Percentiles rank a stretch among this genome's conserved stretches.
Conservation (phyloP, 1,140 invertebrate species). For the Hydropsyche tenuis region DNA sequence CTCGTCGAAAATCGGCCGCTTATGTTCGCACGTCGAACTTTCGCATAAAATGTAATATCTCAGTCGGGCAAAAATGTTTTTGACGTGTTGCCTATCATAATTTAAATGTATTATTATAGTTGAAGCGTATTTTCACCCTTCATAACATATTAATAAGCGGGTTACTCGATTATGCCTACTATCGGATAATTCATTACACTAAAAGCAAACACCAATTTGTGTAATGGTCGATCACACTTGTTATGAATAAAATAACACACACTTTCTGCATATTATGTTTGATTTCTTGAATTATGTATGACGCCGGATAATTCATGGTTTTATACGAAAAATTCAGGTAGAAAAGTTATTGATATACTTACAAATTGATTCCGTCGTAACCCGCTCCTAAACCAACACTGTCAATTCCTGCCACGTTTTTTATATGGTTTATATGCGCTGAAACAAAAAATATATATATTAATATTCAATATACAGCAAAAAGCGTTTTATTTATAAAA, state of each 20-base stretch:
- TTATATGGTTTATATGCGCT: slow-evolving; percentile 95
- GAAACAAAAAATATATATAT: slow-evolving; percentile 46
- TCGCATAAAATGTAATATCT: too few relatives aligned
- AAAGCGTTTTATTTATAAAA: too few relatives aligned
- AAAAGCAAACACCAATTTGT: slow-evolving; percentile 21
- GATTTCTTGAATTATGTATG: neutral
- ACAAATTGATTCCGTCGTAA: slow-evolving; percentile 91
- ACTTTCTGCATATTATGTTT: neutral
- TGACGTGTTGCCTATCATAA: too few relatives aligned
- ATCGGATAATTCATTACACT: slow-evolving; percentile 14
- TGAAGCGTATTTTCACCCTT: too few relatives aligned
- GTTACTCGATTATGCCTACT: too few relatives aligned
- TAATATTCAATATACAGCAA: too few relatives aligned
- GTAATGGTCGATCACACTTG: slow-evolving; percentile 8
- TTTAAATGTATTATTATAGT: too few relatives aligned
- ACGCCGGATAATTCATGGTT: neutral
- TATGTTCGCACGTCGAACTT: neutral
- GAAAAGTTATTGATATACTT: slow-evolving; percentile 61
- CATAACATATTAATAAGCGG: too few relatives aligned
- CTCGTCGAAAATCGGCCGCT: neutral
- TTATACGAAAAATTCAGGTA: neutral
- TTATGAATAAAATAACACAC: slow-evolving; percentile 1
- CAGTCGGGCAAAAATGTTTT: too few relatives aligned
- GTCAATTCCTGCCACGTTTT: slow-evolving; percentile 84
- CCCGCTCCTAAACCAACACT: slow-evolving; percentile 87